phyloP scores from a whole-genome alignment of 2,888 invertebrate genomes.

The Mantis religiosa region DNA sequence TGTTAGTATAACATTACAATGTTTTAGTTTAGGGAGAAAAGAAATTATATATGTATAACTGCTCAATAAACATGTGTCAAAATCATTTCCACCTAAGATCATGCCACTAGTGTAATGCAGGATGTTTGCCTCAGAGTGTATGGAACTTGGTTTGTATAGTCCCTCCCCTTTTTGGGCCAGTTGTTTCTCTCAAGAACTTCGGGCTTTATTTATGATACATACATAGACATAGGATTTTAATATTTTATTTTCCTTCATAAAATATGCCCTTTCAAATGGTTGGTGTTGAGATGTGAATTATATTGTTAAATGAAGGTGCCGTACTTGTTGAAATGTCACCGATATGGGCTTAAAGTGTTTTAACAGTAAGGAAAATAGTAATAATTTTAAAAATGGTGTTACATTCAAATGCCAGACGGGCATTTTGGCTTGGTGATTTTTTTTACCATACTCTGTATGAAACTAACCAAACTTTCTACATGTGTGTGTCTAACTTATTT shows the following conservation, averaged over 20 bases:
- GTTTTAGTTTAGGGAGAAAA: no score
- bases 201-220: constrained; percentile 13
- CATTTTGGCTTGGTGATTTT: constrained; percentile 18
- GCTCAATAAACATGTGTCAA: no score
- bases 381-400: constrained; percentile 17
- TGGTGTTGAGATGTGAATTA: constrained; percentile 20
- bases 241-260: not conserved
- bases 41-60: no score
- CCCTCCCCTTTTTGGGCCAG: not conserved
- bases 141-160: not conserved
- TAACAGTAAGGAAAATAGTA: not conserved
- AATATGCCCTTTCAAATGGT: constrained; percentile 16
- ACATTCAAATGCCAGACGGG: not conserved
- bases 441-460: constrained; percentile 23
- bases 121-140: not conserved
- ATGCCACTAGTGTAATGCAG: no score
- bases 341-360: not conserved
- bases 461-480: constrained; percentile 24
- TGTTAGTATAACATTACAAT: not conserved
- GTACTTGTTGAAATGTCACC: constrained; percentile 5
- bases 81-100: no score
- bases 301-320: constrained; percentile 12
- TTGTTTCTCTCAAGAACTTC: not conserved
- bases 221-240: not conserved
- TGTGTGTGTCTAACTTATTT: constrained; percentile 26